These are phyloP conservation scores for Amphibalanus amphitrite DNA, from an alignment of 1,140 invertebrate species.

Conservation along the genomic window DNA sequence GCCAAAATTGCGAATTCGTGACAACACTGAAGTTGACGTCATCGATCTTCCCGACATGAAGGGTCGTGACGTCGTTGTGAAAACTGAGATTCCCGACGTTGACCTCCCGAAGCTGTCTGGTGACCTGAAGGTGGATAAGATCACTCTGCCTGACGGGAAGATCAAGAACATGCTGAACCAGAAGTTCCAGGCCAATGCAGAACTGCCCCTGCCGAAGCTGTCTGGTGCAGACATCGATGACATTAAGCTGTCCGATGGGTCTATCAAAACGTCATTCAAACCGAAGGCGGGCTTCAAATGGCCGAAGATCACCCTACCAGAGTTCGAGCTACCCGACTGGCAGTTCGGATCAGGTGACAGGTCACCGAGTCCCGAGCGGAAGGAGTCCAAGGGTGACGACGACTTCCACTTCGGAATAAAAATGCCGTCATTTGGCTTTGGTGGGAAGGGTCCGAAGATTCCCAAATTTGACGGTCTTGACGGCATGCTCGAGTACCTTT, in stretches of 20 bases:
- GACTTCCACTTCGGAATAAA: too few relatives aligned
- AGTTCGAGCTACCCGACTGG: background rate
- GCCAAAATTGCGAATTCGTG: background rate
- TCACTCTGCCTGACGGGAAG: background rate
- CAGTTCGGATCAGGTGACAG: background rate
- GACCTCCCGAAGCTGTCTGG: background rate
- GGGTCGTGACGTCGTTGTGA: background rate
- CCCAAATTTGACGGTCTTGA: too few relatives aligned
- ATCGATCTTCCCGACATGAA: background rate
- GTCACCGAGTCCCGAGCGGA: too few relatives aligned
- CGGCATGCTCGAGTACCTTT: too few relatives aligned
- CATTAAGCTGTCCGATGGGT: background rate
- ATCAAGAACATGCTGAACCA: background rate
- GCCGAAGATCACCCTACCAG: background rate
- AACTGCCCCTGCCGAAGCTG: background rate
- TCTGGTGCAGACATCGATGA: background rate
- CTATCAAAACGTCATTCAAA: background rate
- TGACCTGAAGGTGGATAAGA: background rate
- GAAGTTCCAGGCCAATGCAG: background rate
- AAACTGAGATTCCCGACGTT: background rate
- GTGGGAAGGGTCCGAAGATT: too few relatives aligned
- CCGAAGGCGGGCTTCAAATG: background rate
- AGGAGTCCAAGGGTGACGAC: too few relatives aligned
- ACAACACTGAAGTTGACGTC: background rate
- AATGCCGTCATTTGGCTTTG: too few relatives aligned